Base-by-base conservation (phyloP, 2,888 invertebrate genomes). In the Elegia similella region DNA sequence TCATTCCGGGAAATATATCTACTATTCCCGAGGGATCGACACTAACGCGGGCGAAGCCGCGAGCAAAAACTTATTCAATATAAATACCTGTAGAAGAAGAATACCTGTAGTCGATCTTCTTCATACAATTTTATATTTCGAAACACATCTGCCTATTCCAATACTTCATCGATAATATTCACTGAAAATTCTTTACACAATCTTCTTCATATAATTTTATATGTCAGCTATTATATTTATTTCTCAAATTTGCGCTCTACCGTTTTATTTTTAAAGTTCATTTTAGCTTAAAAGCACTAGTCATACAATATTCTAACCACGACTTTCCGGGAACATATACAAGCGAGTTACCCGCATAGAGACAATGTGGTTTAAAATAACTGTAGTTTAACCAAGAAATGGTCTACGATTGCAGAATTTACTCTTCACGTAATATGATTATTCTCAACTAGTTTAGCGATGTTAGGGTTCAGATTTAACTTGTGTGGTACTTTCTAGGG, bases 331-430 rank as follows among this genome's bases (percentile, higher is more conserved):
- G 17, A 48, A 42, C 48, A 43, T 43, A 56, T 47, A 48, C 48
- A 47, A 55, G 54, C 54, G 29, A 42, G 48, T 50, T 30, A 48
- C 47, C 38, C 48, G 46, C 46, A 54, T 54, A 42, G 34, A 44
- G 54, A 55, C 56, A 48, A 42, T 48, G 48, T 34, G 56, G 56
- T 56, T 47, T 56, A 48, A 47, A 56, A 56, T 56, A 56, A 56
- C 56, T 56, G 56, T 56, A 44, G 54, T 46, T 55, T 55, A 55
- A 46, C 54, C 44, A 34, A 16, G 44, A 30, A 55, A 55, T 43
- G 53, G 43, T 46, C 34, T 50, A 16, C 54, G 32, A 55, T 55
- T 55, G 54, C 54, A 44, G 17, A 55, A 44, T 55, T 55, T 55
- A 55, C 54, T 55, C 54, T 55, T 55, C 44, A 55, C 32, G 34